Evolutionary conservation across 1,140 invertebrate genomes (phyloP).

Genomic region (Papilio helenus): DNA sequence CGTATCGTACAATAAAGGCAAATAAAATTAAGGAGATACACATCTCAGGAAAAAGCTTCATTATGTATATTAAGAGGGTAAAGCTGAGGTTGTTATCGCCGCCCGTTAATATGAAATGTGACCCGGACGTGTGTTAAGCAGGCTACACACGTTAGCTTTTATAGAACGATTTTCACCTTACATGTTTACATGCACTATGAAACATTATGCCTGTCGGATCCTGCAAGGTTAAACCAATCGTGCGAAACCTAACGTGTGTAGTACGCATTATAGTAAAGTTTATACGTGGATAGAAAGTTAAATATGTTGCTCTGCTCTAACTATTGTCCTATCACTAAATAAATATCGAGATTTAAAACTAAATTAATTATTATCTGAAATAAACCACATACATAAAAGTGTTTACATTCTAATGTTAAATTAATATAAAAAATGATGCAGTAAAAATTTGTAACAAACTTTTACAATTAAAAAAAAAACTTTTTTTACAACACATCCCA

Average conservation of each 20-base stretch:
- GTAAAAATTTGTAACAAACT: neutral
- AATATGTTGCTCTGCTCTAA: neutral
- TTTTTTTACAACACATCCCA: neutral
- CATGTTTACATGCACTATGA: neutral
- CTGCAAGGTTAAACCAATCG: too few species aligned
- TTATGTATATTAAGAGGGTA: slow-evolving; percentile 35
- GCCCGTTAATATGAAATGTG: slow-evolving; percentile 37
- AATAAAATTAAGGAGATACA: slow-evolving; percentile 38
- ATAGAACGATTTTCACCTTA: neutral
- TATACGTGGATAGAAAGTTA: neutral
- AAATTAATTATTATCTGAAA: neutral
- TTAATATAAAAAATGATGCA: neutral
- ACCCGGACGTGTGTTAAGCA: slow-evolving; percentile 11
- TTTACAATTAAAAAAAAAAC: slow-evolving; percentile 5
- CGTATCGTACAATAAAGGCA: slow-evolving; percentile 30
- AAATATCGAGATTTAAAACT: neutral
- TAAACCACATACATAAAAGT: neutral
- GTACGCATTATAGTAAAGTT: neutral
- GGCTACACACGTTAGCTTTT: neutral
- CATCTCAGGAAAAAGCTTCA: slow-evolving; percentile 32
- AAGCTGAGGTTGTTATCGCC: slow-evolving; percentile 24
- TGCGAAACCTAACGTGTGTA: neutral
- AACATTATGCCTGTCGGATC: neutral
- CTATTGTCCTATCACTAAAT: neutral
- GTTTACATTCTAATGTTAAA: neutral